Conservation (phyloP, 2,888 invertebrate genomes). For the Druceiella hillmani region DNA sequence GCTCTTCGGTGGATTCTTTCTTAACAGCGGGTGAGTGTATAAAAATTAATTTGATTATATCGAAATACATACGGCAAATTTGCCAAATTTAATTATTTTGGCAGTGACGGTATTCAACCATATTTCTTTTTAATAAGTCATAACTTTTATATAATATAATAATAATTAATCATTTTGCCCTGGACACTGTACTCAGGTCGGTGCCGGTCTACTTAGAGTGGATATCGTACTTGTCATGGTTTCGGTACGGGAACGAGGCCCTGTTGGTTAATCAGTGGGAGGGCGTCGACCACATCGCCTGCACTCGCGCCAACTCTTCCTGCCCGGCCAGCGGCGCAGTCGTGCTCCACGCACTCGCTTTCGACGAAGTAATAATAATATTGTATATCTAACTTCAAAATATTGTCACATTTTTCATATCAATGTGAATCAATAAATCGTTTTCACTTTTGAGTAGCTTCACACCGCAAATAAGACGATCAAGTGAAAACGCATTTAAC, state of each 20-base stretch:
- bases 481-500: too few relatives aligned
- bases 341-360: conserved; percentile 73
- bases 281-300: conserved; percentile 69
- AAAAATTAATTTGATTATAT: conserved; percentile 2
- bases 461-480: too few relatives aligned
- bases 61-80: background rate
- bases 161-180: too few relatives aligned
- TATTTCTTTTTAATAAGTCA: conserved; percentile 1
- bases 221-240: conserved; percentile 88
- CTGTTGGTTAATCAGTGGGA: conserved; percentile 86
- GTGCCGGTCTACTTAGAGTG: conserved; percentile 80
- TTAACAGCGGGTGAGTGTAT: conserved; percentile 73
- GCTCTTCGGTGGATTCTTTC: conserved; percentile 92
- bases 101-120: background rate
- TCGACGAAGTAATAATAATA: conserved; percentile 58
- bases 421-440: too few relatives aligned
- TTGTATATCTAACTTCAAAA: too few relatives aligned
- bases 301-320: conserved; percentile 66
- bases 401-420: too few relatives aligned
- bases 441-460: too few relatives aligned
- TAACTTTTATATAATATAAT: too few relatives aligned
- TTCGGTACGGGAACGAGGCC: conserved; percentile 87
- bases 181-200: too few relatives aligned
- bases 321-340: conserved; percentile 75
- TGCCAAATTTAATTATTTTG: background rate